A percentile compares a stretch with the other conserved stretches of the same genome.
phyloP scores from a whole-genome alignment of 64 coral and sea anemone species.

The Porites australiensis region DNA sequence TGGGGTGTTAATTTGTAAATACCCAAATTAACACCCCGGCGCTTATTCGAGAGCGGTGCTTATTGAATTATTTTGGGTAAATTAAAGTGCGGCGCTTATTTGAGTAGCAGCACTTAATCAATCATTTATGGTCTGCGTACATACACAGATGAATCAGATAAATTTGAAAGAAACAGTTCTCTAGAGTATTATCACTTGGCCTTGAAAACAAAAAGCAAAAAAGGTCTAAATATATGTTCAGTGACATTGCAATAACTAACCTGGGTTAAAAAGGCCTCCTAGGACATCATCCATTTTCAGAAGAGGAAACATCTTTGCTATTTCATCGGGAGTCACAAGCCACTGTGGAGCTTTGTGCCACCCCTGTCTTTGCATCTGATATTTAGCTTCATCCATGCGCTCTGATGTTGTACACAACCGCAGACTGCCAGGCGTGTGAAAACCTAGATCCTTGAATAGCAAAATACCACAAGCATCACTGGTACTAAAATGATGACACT shows the following conservation, averaged over 20 bases:
- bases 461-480: background rate
- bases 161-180: too few species aligned
- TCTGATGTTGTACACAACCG: conserved; percentile 78
- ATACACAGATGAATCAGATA: too few species aligned
- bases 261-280: conserved; percentile 90
- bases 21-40: too few species aligned
- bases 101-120: too few species aligned
- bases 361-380: conserved; percentile 94
- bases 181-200: too few species aligned
- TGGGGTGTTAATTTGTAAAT: too few species aligned
- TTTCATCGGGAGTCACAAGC: conserved; percentile 91
- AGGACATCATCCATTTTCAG: conserved; percentile 89
- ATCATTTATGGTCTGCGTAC: too few species aligned
- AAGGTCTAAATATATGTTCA: background rate
- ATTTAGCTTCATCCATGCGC: conserved; percentile 88
- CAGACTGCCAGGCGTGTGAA: conserved; percentile 94
- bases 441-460: conserved; percentile 75
- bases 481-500: too few species aligned
- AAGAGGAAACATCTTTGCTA: conserved; percentile 84
- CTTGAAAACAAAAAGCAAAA: too few species aligned
- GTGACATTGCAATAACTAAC: background rate
- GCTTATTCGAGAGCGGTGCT: too few species aligned
- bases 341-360: conserved; percentile 92
- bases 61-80: too few species aligned
- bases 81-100: too few species aligned